Conservation (phyloP, 1,140 invertebrate species). For the Choristoneura fumiferana region DNA sequence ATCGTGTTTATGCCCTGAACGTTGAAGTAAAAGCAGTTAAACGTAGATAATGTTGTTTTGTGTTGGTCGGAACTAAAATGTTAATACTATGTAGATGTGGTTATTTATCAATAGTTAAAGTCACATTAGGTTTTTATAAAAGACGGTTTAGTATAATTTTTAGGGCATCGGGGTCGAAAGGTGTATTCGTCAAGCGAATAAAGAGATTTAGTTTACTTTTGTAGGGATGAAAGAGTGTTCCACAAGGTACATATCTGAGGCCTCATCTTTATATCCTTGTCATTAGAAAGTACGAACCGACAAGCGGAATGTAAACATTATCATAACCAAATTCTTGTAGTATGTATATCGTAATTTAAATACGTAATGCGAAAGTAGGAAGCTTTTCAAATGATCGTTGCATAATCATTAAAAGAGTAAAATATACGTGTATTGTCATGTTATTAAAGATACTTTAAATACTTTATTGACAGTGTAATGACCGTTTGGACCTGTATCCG, state of each 20-base stretch:
- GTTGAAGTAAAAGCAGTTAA: not conserved
- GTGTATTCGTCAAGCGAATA: not conserved
- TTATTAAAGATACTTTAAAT: not conserved
- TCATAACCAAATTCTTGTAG: slow-evolving; percentile 9
- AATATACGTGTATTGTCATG: not conserved
- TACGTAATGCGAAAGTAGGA: slow-evolving; percentile 15
- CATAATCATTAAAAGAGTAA: not conserved
- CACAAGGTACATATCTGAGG: not conserved
- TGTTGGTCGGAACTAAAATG: not conserved
- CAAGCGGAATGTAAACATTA: slow-evolving; percentile 1
- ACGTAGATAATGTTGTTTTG: not conserved
- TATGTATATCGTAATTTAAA: not conserved
- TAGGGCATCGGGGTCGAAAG: not conserved
- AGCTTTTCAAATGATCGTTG: not conserved
- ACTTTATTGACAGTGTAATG: slow-evolving; percentile 1
- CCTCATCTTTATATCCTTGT: not conserved
- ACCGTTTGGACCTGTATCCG: not conserved
- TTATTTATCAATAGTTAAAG: slow-evolving; percentile 3
- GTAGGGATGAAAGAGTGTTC: not conserved
- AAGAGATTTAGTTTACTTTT: not conserved
- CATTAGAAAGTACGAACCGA: not conserved
- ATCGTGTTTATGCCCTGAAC: not conserved
- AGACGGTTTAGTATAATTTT: not conserved
- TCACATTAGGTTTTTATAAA: not conserved
- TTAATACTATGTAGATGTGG: slow-evolving; percentile 8